Conservation (phyloP, 2,113 vertebrate genomes). For the Actenoides hombroni region DNA sequence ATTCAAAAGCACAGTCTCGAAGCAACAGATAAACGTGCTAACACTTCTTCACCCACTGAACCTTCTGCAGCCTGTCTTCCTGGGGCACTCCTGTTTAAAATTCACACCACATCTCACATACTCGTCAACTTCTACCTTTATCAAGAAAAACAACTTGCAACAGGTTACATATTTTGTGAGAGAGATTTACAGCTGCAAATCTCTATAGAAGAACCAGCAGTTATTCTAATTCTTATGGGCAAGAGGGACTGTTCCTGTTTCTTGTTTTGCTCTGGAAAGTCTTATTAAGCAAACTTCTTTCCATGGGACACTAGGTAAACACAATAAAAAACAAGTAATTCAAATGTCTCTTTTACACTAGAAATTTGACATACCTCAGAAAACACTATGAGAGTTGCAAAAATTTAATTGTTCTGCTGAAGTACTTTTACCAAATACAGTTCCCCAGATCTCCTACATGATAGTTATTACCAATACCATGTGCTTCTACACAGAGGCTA, state of each 20-base stretch:
- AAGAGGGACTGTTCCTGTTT: neutral
- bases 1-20: neutral
- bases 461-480: neutral
- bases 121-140: conserved; percentile 29
- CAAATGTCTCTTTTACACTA: neutral
- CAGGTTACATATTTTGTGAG: neutral
- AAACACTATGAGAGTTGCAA: neutral
- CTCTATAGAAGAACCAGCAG: neutral
- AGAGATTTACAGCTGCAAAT: neutral
- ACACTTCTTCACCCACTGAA: neutral
- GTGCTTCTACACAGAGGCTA: neutral
- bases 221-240: neutral
- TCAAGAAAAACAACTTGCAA: neutral
- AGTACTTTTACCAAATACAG: neutral
- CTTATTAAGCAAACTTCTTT: neutral
- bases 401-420: neutral
- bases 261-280: neutral
- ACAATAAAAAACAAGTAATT: neutral
- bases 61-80: neutral
- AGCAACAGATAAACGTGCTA: neutral
- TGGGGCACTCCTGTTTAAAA: neutral
- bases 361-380: neutral
- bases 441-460: neutral
- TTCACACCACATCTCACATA: neutral
- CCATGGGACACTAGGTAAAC: neutral